phyloP scores from a whole-genome alignment of 2,797 vertebrate species.

The Linurgus olivaceus region DNA sequence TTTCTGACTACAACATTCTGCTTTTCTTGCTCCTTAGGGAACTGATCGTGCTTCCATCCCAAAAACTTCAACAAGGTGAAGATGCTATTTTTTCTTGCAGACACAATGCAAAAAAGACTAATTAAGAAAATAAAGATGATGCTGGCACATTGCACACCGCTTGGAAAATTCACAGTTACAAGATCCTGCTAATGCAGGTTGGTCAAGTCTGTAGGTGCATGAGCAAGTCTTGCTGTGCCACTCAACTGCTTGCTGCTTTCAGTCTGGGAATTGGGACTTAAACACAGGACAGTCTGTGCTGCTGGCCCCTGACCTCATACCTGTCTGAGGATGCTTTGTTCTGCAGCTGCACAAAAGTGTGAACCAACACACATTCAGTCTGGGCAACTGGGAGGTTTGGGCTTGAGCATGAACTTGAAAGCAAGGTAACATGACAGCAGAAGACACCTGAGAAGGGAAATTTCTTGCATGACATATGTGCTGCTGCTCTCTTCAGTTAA shows the following conservation, averaged over 20 bases:
- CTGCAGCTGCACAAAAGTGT: background rate
- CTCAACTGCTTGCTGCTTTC: background rate
- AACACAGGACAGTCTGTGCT: background rate
- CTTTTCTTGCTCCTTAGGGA: background rate
- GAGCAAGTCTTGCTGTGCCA: background rate
- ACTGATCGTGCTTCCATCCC: background rate
- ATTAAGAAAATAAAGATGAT: background rate
- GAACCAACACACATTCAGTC: background rate
- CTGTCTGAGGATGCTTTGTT: background rate
- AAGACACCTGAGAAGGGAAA: background rate
- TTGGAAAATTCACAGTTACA: background rate
- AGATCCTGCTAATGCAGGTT: fast-evolving
- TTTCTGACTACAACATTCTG: background rate
- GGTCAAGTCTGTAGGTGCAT: background rate
- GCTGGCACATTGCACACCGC: background rate
- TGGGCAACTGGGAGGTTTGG: background rate
- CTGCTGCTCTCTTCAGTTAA: background rate
- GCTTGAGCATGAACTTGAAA: background rate
- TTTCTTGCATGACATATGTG: background rate
- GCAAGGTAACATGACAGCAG: background rate
- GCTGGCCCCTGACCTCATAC: background rate
- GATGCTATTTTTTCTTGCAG: background rate
- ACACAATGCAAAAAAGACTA: background rate
- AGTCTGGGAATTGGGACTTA: background rate
- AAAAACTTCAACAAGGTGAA: background rate